Conservation (phyloP, 1,140 invertebrate species). For the Hyphantria cunea region DNA sequence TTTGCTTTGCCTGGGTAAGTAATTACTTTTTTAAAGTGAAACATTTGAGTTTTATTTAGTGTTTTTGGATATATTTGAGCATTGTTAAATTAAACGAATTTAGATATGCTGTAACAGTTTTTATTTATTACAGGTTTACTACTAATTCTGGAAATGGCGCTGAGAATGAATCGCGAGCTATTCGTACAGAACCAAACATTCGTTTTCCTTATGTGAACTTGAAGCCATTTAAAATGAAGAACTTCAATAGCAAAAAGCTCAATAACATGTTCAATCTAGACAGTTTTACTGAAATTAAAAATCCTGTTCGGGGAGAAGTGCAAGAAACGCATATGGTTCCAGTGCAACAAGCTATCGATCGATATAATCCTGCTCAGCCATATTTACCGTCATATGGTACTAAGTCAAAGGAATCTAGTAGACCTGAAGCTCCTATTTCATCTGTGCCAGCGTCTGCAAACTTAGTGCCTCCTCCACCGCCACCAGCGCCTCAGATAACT, state of each 20-base stretch:
- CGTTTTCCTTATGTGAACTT: conserved; percentile 72
- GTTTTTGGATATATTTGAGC: background rate
- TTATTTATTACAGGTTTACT: conserved; percentile 56
- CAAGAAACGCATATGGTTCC: conserved; percentile 54
- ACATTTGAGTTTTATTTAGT: too few species aligned
- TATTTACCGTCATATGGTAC: conserved; percentile 63
- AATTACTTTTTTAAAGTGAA: background rate
- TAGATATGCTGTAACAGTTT: background rate
- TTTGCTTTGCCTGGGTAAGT: conserved; percentile 73
- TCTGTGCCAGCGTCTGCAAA: conserved; percentile 18
- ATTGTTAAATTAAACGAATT: background rate
- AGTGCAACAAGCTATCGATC: conserved; percentile 56
- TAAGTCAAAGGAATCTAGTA: conserved; percentile 59
- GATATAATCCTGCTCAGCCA: conserved; percentile 78
- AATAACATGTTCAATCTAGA: conserved; percentile 64
- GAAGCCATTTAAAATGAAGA: conserved; percentile 71
- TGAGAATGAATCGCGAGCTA: conserved; percentile 77
- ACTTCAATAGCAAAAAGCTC: conserved; percentile 54
- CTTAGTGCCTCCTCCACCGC: conserved; percentile 31
- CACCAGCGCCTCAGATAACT: conserved; percentile 49
- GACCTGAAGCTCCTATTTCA: conserved; percentile 27
- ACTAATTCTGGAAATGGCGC: conserved; percentile 63
- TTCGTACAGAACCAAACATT: conserved; percentile 66
- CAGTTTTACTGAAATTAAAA: conserved; percentile 62
- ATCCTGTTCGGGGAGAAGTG: conserved; percentile 71